Evolutionary conservation across 2,888 invertebrate genomes (phyloP), one percentile per base, ranked within the genome.

Genomic region (Sinelater perroti): DNA sequence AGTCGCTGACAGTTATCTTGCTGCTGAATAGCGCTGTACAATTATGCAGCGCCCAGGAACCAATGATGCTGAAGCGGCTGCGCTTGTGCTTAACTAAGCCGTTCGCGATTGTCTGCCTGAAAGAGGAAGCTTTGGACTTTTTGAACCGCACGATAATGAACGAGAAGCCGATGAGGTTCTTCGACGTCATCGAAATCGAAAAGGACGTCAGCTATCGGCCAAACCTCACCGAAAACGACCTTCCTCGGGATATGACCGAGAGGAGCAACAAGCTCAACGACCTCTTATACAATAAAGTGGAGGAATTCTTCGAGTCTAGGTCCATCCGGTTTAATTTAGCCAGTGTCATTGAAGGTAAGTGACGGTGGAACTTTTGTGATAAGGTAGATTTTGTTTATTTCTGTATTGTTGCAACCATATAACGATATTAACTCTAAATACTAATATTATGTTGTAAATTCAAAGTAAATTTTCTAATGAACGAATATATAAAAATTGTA

Each of bases 231-330:
- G 79, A 79, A 0, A 80, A 81, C 0, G 79, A 80, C 40, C 78
- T 83, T 1, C 83, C 85, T 0, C 80, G 78, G n/a, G 84, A 85
- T 67, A 71, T 82, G 0, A 75, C 80, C 42, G 81, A 81, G 28
- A 76, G 85, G 56, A 74, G 83, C 33, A 79, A 81, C 60, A 78
- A 80, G 62, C 72, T 86, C 0, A 76, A 73, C 55, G 74, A 75
- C 42, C 63, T 76, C 24, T 52, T 81, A 7, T 67, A 73, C 50
- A 70, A 75, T n/a, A 79, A 77, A 66, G 62, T 81, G 2, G 73
- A 76, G 21, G 74, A 79, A 42, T 78, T 78, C 53, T 71, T 80
- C 24, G 75, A 76, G 52, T 80, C 80, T 0, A 73, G 81, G 56
- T 72, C 75, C 2, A 62, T 82, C 10, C 79, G 78, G 58, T 69